Evolutionary conservation across 2,888 invertebrate species (phyloP).

Genomic region (Morpho helenor): DNA sequence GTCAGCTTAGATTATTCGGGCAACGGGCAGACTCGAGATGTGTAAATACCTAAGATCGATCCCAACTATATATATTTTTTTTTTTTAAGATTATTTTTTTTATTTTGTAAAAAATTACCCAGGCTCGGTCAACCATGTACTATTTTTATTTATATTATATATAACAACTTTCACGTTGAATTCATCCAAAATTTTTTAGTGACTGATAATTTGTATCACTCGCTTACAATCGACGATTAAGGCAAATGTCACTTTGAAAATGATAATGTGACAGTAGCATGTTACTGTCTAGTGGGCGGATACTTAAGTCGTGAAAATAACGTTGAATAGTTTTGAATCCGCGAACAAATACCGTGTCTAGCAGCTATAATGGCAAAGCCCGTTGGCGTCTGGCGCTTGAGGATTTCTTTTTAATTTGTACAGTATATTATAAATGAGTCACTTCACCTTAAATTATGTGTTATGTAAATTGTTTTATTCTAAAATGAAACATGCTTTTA

Average conservation of each 20-base stretch:
- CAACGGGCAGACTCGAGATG: too few relatives aligned
- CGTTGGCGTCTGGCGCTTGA: constrained; percentile 26
- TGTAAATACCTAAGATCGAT: too few relatives aligned
- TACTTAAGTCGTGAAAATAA: constrained; percentile 43
- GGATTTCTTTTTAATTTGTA: constrained; percentile 50
- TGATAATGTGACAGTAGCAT: background rate
- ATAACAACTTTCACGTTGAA: too few relatives aligned
- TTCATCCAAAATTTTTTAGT: too few relatives aligned
- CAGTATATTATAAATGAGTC: constrained; percentile 69
- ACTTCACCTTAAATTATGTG: constrained; percentile 76
- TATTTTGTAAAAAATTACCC: too few relatives aligned
- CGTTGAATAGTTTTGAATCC: constrained; percentile 29
- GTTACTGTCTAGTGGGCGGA: constrained; percentile 18
- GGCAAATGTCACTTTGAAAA: background rate
- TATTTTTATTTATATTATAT: too few relatives aligned
- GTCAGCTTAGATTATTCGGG: too few relatives aligned
- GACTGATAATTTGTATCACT: too few relatives aligned
- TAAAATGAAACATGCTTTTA: constrained; percentile 76
- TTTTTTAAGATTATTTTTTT: too few relatives aligned
- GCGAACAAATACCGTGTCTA: constrained; percentile 39
- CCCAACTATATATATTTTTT: too few relatives aligned
- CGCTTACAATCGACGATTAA: too few relatives aligned
- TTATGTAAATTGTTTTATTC: constrained; percentile 77
- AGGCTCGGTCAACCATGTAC: too few relatives aligned
- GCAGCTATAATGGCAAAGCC: constrained; percentile 40